Percentiles rank a stretch among this genome's conserved stretches.
Evolutionary conservation across 2,113 vertebrate species (phyloP).

Genomic region (Crocuta crocuta): DNA sequence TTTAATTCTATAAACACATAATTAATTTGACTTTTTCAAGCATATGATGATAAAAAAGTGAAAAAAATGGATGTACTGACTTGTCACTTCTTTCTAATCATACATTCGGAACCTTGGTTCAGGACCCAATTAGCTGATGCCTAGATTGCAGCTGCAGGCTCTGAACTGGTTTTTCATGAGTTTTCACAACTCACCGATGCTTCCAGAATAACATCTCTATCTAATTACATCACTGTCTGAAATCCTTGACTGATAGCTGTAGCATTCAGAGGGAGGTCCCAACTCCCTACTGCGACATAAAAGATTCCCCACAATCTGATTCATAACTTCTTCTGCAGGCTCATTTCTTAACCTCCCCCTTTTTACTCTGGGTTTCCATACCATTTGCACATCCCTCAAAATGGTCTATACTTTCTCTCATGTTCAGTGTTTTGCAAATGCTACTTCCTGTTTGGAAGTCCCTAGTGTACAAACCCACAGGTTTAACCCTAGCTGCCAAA

Average conservation of each 20-base stretch:
- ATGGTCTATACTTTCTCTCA: neutral
- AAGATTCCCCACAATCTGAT: neutral
- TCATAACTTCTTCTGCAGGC: neutral
- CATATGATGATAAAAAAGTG: neutral
- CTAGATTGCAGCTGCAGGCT: neutral
- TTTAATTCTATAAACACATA: neutral
- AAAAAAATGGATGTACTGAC: neutral
- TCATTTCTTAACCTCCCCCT: neutral
- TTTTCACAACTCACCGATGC: neutral
- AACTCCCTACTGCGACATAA: too few species aligned
- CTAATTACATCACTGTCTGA: neutral
- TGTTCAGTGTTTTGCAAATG: neutral
- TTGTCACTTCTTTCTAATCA: neutral
- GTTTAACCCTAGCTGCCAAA: neutral
- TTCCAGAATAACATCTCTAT: neutral
- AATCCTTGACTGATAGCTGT: neutral
- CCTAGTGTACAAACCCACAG: neutral
- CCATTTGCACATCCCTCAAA: neutral
- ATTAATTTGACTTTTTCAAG: neutral
- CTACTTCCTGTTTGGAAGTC: neutral
- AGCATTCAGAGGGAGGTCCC: neutral
- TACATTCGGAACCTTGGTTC: neutral
- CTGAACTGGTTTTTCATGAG: neutral
- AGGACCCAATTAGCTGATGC: neutral
- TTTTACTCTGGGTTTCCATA: too few species aligned